These are phyloP conservation scores for Microtus pennsylvanicus DNA, from an alignment of 2,113 vertebrate species.

Conservation along the genomic window DNA sequence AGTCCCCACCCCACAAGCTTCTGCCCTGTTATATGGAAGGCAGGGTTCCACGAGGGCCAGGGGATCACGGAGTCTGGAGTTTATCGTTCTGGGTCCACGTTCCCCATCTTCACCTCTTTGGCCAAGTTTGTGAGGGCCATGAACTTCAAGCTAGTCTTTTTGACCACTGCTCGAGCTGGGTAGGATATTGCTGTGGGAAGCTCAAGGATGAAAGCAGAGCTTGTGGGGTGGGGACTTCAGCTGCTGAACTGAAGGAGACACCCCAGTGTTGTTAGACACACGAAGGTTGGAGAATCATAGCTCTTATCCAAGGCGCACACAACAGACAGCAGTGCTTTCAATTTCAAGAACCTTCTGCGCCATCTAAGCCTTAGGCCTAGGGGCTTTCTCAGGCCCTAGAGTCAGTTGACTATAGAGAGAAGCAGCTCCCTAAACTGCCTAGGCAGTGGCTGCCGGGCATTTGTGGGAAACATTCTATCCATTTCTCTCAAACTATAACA, in stretches of 20 bases:
- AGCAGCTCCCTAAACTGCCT: not conserved
- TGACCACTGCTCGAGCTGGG: not conserved
- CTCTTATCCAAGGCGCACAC: not conserved
- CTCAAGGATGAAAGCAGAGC: constrained; percentile 6
- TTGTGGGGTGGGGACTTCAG: not conserved
- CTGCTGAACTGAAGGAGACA: constrained; percentile 2
- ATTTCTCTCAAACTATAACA: not conserved
- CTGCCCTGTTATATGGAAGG: not conserved
- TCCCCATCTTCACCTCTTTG: not conserved
- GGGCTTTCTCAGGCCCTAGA: not conserved
- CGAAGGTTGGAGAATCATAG: not conserved
- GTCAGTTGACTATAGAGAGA: not conserved
- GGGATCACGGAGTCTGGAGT: not conserved
- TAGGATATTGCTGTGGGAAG: not conserved
- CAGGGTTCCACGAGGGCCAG: not conserved
- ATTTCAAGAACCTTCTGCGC: not conserved
- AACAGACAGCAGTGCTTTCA: not conserved
- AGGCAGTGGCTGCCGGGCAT: not conserved
- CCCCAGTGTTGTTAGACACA: not conserved
- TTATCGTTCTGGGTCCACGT: not conserved
- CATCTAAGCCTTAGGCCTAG: not conserved
- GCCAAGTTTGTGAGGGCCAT: not conserved
- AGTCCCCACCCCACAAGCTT: not conserved
- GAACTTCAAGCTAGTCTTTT: not conserved
- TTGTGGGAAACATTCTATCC: not conserved